Conservation (phyloP, 2,888 invertebrate genomes). For the Neoaliturus tenellus region DNA sequence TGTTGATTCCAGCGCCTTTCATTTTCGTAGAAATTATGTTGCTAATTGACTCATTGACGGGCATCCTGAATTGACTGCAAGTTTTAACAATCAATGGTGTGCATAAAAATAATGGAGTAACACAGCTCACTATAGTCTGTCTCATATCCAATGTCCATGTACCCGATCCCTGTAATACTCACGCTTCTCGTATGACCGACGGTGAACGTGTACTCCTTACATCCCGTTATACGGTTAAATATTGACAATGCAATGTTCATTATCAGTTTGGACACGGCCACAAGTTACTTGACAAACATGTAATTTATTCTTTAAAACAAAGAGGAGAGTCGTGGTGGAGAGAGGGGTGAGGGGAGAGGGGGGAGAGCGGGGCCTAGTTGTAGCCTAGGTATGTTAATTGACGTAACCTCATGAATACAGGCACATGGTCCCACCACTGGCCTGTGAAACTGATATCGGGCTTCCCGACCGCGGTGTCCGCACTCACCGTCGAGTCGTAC, state of each 20-base stretch:
- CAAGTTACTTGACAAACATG: conserved; percentile 24
- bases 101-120: no score
- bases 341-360: background rate
- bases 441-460: background rate
- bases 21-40: no score
- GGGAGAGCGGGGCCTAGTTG: background rate
- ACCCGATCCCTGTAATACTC: no score
- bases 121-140: no score
- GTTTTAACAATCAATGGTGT: no score
- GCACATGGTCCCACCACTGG: conserved; percentile 1
- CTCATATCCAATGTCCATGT: no score
- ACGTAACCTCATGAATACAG: conserved; percentile 15
- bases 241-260: conserved; percentile 10
- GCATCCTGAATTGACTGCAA: no score
- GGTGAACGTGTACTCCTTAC: background rate
- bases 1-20: no score
- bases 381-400: conserved; percentile 29
- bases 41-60: no score
- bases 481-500: no score
- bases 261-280: background rate
- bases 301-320: conserved; percentile 32
- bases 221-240: background rate
- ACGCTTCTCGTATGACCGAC: background rate
- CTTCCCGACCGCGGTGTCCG: background rate
- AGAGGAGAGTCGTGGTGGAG: background rate